Evolutionary conservation across 1,140 invertebrate species (phyloP).

Genomic region (Pantala flavescens): DNA sequence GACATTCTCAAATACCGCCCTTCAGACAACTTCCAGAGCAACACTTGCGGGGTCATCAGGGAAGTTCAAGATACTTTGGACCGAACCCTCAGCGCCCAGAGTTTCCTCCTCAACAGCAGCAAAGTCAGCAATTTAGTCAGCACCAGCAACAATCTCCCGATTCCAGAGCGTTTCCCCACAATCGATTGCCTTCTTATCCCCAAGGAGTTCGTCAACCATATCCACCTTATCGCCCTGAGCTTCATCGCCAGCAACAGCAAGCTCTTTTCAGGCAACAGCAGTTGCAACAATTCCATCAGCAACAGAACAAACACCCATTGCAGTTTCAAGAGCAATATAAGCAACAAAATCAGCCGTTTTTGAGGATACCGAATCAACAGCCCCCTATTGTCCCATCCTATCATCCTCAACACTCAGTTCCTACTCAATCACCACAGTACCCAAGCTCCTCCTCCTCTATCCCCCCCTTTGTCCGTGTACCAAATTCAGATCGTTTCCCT

Average conservation of each 20-base stretch:
- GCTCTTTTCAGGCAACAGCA: constrained; percentile 25
- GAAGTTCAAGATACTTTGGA: neutral
- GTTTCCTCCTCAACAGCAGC: constrained; percentile 18
- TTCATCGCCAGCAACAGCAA: constrained; percentile 1
- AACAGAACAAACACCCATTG: constrained; percentile 35
- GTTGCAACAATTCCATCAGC: constrained; percentile 38
- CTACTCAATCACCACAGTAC: neutral
- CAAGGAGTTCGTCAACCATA: constrained; percentile 31
- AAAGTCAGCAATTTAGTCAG: constrained; percentile 14
- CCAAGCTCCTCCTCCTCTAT: too few relatives aligned
- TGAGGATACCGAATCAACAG: constrained; percentile 29
- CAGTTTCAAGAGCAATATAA: constrained; percentile 35
- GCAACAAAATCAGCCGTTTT: constrained; percentile 34
- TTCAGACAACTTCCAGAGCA: constrained; percentile 22
- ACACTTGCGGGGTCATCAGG: constrained; percentile 1
- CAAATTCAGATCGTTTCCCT: too few relatives aligned
- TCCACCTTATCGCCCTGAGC: constrained; percentile 25
- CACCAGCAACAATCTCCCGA: constrained; percentile 24
- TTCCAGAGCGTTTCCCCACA: constrained; percentile 17
- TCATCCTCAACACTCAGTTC: constrained; percentile 19
- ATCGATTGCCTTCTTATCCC: constrained; percentile 25
- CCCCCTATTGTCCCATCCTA: constrained; percentile 31
- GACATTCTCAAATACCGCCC: constrained; percentile 4
- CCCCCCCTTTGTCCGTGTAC: too few relatives aligned
- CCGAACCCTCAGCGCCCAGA: constrained; percentile 17